Conservation (phyloP, 2,888 invertebrate genomes). For the Hoplodrina ambigua region DNA sequence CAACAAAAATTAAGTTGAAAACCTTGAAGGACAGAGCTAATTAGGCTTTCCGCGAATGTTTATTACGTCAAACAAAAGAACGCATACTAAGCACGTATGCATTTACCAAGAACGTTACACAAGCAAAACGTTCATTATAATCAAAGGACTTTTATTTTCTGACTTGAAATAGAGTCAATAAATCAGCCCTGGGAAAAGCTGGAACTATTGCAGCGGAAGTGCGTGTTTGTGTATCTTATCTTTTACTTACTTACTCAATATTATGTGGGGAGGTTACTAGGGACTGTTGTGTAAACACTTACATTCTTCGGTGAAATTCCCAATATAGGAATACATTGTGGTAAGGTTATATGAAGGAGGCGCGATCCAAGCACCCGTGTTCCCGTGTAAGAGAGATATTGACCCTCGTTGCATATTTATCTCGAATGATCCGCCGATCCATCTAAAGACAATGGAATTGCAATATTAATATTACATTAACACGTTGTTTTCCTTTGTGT, state of each 20-base stretch:
- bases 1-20: slow-evolving; percentile 16
- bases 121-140: slow-evolving; percentile 9
- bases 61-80: slow-evolving; percentile 19
- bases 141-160: not conserved
- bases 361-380: slow-evolving; percentile 91
- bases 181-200: not conserved
- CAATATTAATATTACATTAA: not conserved
- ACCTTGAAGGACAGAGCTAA: slow-evolving; percentile 36
- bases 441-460: slow-evolving; percentile 77
- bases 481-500: too few relatives aligned
- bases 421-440: slow-evolving; percentile 90
- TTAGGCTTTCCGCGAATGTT: slow-evolving; percentile 38
- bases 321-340: slow-evolving; percentile 77
- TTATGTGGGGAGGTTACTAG: not conserved
- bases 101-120: slow-evolving; percentile 9
- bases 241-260: slow-evolving; percentile 7
- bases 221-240: slow-evolving; percentile 2
- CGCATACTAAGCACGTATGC: slow-evolving; percentile 11
- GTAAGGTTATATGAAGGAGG: slow-evolving; percentile 91
- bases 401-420: slow-evolving; percentile 90
- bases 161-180: not conserved
- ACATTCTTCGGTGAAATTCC: slow-evolving; percentile 85
- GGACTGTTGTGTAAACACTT: slow-evolving; percentile 60
- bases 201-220: not conserved
- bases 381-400: slow-evolving; percentile 91